Base-by-base conservation (phyloP, 92 coral and sea anemone species). In the Desmophyllum pertusum region DNA sequence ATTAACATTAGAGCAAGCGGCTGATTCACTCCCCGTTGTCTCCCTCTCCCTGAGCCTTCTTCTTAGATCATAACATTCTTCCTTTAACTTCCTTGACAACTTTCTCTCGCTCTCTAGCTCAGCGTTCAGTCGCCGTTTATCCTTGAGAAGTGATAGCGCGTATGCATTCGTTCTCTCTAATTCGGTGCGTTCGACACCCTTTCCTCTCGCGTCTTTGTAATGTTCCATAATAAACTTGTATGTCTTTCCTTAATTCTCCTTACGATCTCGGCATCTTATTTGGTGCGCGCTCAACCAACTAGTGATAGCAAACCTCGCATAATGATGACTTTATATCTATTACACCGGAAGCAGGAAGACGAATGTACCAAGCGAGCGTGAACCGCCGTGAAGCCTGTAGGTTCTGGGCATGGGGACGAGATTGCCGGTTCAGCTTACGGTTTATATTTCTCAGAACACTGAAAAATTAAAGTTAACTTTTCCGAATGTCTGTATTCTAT, bases 81-180 rank as follows among this genome's bases (percentile, higher is more conserved):
- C 83, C 65, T 85, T 87, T 48, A 75, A 79, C 57, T 93, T 87
- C 77, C 91, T 84, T 37, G 63, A 83, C n/a, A 83, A 53, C 73
- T 91, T 90, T 17, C 93, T 86, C 78, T 85, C 93, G 55, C 71
- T 88, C 19, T 88, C 82, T 13, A 90, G 88, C 79, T 80, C 87
- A 25, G 79, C 83, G 43, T 76, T 80, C 37, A 91, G 83, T 77
- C 82, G 88, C 2, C 89, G 88, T 37, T 89, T 89, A 37, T 89
- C 93, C 38, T 80, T 87, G 38, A 89, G 84, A 29, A 86, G 69
- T 9, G 62, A 81, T 23, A 89, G 78, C n/a, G 76, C 83, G 21
- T 62, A 84, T 10, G 65, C 43, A 39, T 84, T 84, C 62, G 72
- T 84, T 50, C 82, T 35, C 38, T 76, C 82, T 45, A 84, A 38